Evolutionary conservation across 2,113 vertebrate species (phyloP).

Genomic region (Balaenoptera acutorostrata): DNA sequence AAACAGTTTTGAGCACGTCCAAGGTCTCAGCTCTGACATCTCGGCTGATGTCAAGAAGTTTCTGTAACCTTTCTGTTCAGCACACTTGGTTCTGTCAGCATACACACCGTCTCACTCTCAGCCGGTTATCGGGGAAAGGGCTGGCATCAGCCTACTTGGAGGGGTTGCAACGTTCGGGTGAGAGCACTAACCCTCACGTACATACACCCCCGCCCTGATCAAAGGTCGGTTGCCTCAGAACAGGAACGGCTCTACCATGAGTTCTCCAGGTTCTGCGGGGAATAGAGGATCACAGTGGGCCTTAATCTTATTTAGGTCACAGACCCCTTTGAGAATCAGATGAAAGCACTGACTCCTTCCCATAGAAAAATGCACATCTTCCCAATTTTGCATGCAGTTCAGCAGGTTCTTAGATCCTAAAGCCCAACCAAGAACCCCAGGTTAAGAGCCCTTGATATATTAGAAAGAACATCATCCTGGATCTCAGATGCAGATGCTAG

Average conservation of each 20-base stretch:
- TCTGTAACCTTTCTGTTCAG: slow-evolving; percentile 52
- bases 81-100: slow-evolving; percentile 36
- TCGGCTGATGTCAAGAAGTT: slow-evolving; percentile 56
- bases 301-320: not conserved
- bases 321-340: not conserved
- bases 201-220: not conserved
- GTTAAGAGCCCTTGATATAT: not conserved
- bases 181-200: not conserved
- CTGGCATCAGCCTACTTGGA: not conserved
- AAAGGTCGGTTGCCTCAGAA: not conserved
- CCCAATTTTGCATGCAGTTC: not conserved
- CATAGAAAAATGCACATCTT: not conserved
- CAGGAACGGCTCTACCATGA: not conserved
- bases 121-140: not conserved
- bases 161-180: not conserved
- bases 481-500: not conserved
- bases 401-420: not conserved
- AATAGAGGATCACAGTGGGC: not conserved
- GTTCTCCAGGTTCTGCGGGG: not conserved
- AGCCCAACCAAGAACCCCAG: not conserved
- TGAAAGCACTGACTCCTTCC: not conserved
- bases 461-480: not conserved
- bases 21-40: slow-evolving; percentile 62
- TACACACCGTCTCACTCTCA: not conserved
- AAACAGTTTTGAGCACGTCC: slow-evolving; percentile 49